Evolutionary conservation across 2,113 vertebrate species (phyloP).

Genomic region (Silurus glanis): DNA sequence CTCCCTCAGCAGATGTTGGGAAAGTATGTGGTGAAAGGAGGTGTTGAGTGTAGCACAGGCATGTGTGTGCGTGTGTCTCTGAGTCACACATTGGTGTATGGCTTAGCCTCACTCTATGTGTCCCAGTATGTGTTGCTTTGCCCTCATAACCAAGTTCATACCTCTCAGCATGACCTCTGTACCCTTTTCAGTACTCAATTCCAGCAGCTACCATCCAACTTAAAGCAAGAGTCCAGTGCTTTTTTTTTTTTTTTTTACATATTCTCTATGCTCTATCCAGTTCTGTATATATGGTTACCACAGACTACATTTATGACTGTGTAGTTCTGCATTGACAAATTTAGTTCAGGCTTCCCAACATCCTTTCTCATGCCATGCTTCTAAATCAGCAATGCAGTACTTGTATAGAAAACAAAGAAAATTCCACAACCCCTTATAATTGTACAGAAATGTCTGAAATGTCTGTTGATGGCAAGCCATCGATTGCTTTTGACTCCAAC

Average conservation of each 20-base stretch:
- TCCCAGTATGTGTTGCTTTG: slow-evolving; percentile 53
- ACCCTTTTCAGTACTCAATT: slow-evolving; percentile 42
- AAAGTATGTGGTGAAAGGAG: slow-evolving; percentile 27
- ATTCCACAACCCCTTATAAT: not conserved
- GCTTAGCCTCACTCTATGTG: slow-evolving; percentile 27
- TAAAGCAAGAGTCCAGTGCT: not conserved
- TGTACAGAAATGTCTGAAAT: not conserved
- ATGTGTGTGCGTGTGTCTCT: slow-evolving; percentile 20
- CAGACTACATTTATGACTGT: not conserved
- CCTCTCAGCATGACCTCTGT: slow-evolving; percentile 47
- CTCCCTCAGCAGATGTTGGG: slow-evolving; percentile 31
- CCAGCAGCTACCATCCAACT: slow-evolving; percentile 14
- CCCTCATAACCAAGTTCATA: slow-evolving; percentile 15
- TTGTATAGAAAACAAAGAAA: not conserved
- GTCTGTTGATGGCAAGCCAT: slow-evolving; percentile 47
- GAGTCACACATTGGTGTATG: slow-evolving; percentile 35
- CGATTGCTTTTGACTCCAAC: not conserved
- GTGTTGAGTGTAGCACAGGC: slow-evolving; percentile 5
- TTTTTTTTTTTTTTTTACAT: not conserved
- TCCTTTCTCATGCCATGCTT: slow-evolving; percentile 18
- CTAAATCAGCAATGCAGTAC: slow-evolving; percentile 5
- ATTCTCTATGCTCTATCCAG: not conserved
- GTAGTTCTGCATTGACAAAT: slow-evolving; percentile 49
- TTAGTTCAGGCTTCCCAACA: slow-evolving; percentile 49
- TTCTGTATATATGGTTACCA: not conserved